Conservation (phyloP, 2,797 vertebrate genomes). For the Squalus acanthias region DNA sequence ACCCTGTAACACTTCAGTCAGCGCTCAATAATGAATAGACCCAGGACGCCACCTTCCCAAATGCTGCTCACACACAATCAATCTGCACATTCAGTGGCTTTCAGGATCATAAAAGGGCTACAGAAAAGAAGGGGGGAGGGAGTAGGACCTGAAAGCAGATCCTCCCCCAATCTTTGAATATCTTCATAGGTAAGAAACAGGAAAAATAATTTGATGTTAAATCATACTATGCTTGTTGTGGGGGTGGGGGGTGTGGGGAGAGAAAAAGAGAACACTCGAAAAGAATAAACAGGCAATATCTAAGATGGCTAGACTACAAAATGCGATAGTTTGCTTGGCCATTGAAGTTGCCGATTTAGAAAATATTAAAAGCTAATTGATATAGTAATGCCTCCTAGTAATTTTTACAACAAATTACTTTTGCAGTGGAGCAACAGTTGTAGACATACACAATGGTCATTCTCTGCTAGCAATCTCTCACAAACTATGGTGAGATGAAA, state of each 20-base stretch:
- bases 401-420: no score
- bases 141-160: background rate
- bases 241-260: background rate
- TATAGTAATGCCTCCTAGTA: background rate
- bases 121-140: background rate
- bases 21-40: background rate
- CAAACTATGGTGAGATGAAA: background rate
- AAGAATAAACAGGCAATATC: no score
- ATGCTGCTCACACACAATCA: background rate
- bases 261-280: background rate
- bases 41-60: background rate
- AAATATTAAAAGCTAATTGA: background rate
- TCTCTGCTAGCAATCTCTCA: background rate
- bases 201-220: background rate
- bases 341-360: background rate
- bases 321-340: background rate
- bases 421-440: no score
- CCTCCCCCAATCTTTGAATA: background rate
- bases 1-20: conserved; percentile 21
- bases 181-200: background rate
- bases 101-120: background rate
- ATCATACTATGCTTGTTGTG: background rate
- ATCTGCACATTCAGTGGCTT: background rate
- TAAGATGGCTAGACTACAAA: no score
- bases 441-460: background rate